phyloP scores from a whole-genome alignment of 1,140 invertebrate genomes.

The Tigriopus japonicus region DNA sequence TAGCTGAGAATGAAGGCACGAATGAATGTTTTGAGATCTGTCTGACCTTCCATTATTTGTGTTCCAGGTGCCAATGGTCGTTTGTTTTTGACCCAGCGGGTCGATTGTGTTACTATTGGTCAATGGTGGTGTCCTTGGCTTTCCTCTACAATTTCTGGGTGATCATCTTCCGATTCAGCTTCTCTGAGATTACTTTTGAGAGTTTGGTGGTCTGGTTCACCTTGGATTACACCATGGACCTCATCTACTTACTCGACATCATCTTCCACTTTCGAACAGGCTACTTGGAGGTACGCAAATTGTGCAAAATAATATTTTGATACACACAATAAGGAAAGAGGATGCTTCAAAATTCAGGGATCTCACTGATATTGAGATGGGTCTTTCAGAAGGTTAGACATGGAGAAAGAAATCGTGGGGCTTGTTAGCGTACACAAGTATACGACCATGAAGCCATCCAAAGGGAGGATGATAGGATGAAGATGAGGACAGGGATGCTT shows the following conservation, averaged over 20 bases:
- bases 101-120: conserved; percentile 83
- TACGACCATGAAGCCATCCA: too few species aligned
- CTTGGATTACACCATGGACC: conserved; percentile 87
- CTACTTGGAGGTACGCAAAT: conserved; percentile 39
- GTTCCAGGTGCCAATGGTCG: conserved; percentile 49
- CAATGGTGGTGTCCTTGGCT: conserved; percentile 87
- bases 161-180: conserved; percentile 93
- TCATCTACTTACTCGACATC: conserved; percentile 88
- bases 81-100: conserved; percentile 67
- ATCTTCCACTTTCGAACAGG: conserved; percentile 92
- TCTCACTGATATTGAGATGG: too few species aligned
- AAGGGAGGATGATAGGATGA: too few species aligned
- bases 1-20: too few species aligned
- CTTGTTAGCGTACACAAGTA: too few species aligned
- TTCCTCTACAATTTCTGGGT: conserved; percentile 99
- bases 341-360: too few species aligned
- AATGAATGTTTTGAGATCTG: too few species aligned
- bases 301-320: neutral
- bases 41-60: too few species aligned
- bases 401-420: too few species aligned
- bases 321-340: neutral
- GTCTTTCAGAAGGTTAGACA: too few species aligned
- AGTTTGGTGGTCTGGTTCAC: conserved; percentile 86
- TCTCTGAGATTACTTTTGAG: conserved; percentile 51
- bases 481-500: too few species aligned